A percentile compares a stretch with the other conserved stretches of the same genome.
phyloP scores from a whole-genome alignment of 2,888 invertebrate genomes.

The Eupithecia insigniata region DNA sequence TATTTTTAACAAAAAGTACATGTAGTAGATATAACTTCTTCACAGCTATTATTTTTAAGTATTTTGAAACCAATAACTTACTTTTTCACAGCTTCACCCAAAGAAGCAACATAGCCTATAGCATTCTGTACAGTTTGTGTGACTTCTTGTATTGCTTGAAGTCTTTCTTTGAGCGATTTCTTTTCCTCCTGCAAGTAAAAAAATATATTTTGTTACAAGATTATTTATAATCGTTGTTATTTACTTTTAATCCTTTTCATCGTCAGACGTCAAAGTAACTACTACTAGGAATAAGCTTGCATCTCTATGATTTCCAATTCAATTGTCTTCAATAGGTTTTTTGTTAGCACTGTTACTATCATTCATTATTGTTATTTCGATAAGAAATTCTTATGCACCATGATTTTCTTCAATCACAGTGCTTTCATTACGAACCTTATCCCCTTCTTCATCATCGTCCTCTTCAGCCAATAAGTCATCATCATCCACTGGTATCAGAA shows the following conservation, averaged over 20 bases:
- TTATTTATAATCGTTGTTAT: background rate
- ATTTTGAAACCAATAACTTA: slow-evolving; percentile 71
- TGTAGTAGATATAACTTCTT: background rate
- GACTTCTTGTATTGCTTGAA: slow-evolving; percentile 98
- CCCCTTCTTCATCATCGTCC: slow-evolving; percentile 96
- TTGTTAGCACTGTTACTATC: background rate
- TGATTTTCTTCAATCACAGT: background rate
- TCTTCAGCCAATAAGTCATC: slow-evolving; percentile 88
- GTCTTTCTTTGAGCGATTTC: slow-evolving; percentile 95
- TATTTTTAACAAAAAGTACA: too few species aligned
- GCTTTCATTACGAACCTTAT: slow-evolving; percentile 84
- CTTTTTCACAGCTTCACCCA: slow-evolving; percentile 98
- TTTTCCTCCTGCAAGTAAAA: slow-evolving; percentile 91
- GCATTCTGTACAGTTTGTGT: slow-evolving; percentile 98
- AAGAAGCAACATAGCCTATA: slow-evolving; percentile 96
- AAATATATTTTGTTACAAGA: background rate
- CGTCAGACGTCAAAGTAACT: background rate
- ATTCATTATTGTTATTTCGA: background rate
- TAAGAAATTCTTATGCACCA: background rate
- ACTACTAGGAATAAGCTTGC: background rate
- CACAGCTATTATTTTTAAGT: background rate
- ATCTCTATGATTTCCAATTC: background rate
- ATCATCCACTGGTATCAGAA: slow-evolving; percentile 83
- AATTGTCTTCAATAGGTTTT: background rate
- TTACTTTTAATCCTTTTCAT: background rate